These are phyloP conservation scores for Aselliscus stoliczkanus DNA, from an alignment of 2,797 vertebrate species.

Conservation along the genomic window DNA sequence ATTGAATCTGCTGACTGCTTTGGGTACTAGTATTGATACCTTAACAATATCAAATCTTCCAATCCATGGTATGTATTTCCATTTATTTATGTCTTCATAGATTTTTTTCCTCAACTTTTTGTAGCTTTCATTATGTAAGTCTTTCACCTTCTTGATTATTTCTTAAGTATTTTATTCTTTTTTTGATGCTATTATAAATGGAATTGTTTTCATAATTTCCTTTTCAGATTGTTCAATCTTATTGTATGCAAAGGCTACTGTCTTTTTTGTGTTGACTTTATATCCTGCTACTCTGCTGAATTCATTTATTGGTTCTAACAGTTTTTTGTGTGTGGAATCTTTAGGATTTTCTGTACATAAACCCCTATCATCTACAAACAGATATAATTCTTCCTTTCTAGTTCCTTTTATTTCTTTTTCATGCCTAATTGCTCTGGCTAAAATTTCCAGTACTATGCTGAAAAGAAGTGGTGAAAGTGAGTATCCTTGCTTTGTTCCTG, in stretches of 20 bases:
- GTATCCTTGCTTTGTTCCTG: not conserved
- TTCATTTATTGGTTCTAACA: not conserved
- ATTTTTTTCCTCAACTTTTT: not conserved
- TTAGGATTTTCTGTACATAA: not conserved
- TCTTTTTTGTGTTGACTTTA: not conserved
- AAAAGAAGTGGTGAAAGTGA: not conserved
- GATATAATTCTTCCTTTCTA: not conserved
- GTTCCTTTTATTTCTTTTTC: not conserved
- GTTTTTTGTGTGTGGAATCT: not conserved
- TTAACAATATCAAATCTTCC: not conserved
- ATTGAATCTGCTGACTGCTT: not conserved
- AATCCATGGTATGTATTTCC: not conserved
- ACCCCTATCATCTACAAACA: not conserved
- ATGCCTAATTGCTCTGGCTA: not conserved
- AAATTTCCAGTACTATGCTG: not conserved
- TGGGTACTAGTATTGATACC: not conserved
- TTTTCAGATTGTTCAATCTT: not conserved
- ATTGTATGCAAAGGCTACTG: not conserved
- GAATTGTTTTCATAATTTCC: not conserved
- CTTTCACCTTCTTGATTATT: not conserved
- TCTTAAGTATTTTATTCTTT: not conserved
- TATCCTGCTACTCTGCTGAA: not conserved
- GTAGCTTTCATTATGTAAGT: not conserved
- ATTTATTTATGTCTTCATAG: not conserved
- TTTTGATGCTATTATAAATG: not conserved